Evolutionary conservation across 2,888 invertebrate species (phyloP), one percentile per base, ranked within the genome.

Genomic region (Auanema sp.): DNA sequence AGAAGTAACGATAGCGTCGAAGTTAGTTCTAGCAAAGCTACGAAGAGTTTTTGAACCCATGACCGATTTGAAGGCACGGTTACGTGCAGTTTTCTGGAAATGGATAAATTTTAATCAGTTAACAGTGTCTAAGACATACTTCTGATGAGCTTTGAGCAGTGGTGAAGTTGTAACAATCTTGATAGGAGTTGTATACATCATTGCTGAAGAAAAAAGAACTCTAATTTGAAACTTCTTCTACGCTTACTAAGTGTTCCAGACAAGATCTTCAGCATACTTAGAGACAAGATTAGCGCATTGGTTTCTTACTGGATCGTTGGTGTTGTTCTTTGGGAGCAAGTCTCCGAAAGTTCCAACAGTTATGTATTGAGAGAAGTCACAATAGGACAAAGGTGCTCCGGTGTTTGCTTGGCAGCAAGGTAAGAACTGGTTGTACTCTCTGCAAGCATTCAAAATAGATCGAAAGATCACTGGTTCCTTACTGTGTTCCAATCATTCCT

Each of bases 121-220:
- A 33, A 5, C 33, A 8, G 33, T 8, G 3, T 5, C 33, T 8
- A 8, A 33, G 8, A 3, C 4, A 5, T 33, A 33, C 33, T 8
- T 33, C 33, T 33, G 33, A 33, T 5, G 33, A 33, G 33, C 33
- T 33, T 47, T 3, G 33, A 12, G 51, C 43, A 18, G n/a, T 42
- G 10, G 10, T 51, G 16, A 69, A 68, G 51, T 59, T 65, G 66
- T 77, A 76, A 57, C 77, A 76, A 54, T 77, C 77, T 50, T 74
- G 73, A 58, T 72, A 76, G 8, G 72, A 67, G 64, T 77, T 77
- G 64, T 77, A 77, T 5, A 77, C 77, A 61, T 76, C 74, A 60
- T 77, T 73, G 50, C 72, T 75, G 58, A 41, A 71, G 64, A 25
- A 18, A 2, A 11, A 10, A 52, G 6, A n/a, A n/a, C n/a, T n/a